Conservation (phyloP, 1,140 invertebrate genomes). For the Drosophila sechellia region DNA sequence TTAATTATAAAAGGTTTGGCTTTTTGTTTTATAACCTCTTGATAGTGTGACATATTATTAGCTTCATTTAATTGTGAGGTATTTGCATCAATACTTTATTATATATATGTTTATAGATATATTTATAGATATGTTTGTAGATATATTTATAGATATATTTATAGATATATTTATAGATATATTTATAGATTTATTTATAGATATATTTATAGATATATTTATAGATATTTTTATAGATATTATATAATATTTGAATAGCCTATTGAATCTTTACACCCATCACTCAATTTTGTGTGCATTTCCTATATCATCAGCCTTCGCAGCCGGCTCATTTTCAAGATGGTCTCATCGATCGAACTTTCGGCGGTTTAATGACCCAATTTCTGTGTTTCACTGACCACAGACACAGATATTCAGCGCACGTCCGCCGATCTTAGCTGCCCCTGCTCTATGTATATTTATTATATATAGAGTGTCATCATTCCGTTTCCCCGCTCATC, state of each 20-base stretch:
- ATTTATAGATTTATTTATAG: too few relatives aligned
- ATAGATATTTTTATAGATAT: neutral
- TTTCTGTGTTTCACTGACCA: conserved; percentile 66
- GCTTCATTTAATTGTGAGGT: too few relatives aligned
- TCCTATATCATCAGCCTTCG: conserved; percentile 19
- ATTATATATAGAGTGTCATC: conserved; percentile 44
- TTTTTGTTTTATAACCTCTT: too few relatives aligned
- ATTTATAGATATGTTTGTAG: neutral
- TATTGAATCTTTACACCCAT: neutral
- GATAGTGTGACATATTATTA: too few relatives aligned
- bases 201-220: too few relatives aligned
- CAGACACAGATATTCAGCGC: conserved; percentile 51
- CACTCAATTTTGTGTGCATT: conserved; percentile 10
- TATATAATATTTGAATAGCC: neutral
- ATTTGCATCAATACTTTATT: too few relatives aligned
- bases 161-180: too few relatives aligned
- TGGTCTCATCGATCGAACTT: conserved; percentile 32
- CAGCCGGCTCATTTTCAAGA: neutral
- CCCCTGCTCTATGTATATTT: neutral
- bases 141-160: neutral
- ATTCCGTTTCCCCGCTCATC: neutral
- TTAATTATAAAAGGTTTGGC: too few relatives aligned
- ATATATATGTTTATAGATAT: too few relatives aligned
- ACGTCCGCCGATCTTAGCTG: conserved; percentile 14
- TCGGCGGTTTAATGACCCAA: conserved; percentile 75